These are phyloP conservation scores for Athripsodes cinereus DNA, from an alignment of 2,888 invertebrate species.

Conservation along the genomic window DNA sequence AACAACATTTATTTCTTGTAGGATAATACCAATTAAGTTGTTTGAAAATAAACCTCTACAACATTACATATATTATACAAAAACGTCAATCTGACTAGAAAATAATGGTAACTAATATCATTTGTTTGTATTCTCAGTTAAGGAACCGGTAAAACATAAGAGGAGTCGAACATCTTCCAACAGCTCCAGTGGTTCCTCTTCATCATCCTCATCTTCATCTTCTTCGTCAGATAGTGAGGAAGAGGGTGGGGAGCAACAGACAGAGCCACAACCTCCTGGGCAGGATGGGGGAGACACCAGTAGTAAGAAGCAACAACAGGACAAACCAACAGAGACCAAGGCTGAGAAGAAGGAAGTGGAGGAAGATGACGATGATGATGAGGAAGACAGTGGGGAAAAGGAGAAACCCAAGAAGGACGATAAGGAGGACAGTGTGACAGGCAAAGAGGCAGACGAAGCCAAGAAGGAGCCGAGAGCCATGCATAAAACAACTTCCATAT, in stretches of 20 bases:
- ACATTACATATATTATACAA: too few relatives aligned
- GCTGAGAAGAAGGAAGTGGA: slow-evolving; percentile 38
- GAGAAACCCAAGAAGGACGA: slow-evolving; percentile 49
- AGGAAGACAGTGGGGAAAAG: slow-evolving; percentile 29
- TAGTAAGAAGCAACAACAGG: slow-evolving; percentile 3
- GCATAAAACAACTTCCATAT: slow-evolving; percentile 96
- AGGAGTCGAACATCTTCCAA: slow-evolving; percentile 41
- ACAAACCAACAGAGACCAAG: slow-evolving; percentile 27
- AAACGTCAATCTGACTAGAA: too few relatives aligned
- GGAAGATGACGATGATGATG: slow-evolving; percentile 33
- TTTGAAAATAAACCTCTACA: background rate
- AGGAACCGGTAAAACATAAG: slow-evolving; percentile 17
- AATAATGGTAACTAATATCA: background rate
- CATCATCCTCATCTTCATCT: slow-evolving; percentile 45
- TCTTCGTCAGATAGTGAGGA: slow-evolving; percentile 47
- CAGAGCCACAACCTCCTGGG: slow-evolving; percentile 21
- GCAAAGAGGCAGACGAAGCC: slow-evolving; percentile 37
- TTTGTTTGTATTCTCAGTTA: background rate
- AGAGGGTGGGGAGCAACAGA: slow-evolving; percentile 10
- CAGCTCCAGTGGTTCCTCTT: slow-evolving; percentile 42
- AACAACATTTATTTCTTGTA: background rate
- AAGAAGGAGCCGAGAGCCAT: slow-evolving; percentile 61
- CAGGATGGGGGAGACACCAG: slow-evolving; percentile 19
- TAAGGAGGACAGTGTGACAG: slow-evolving; percentile 34
- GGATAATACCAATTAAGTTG: background rate